Percentiles rank a stretch among this genome's conserved stretches.
These are phyloP conservation scores for Dioctria linearis DNA, from an alignment of 2,888 invertebrate species.

Conservation along the genomic window DNA sequence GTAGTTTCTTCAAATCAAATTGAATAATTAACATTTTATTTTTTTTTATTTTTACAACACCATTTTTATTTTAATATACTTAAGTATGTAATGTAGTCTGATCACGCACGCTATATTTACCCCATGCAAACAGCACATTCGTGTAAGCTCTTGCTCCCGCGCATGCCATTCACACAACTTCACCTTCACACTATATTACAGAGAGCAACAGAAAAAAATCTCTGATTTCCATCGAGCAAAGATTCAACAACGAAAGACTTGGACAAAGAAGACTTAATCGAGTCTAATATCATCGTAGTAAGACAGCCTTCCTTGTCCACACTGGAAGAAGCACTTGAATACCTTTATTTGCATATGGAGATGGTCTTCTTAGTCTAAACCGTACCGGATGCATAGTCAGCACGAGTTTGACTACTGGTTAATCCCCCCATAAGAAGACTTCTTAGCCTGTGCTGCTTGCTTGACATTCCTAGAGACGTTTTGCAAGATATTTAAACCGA, in stretches of 20 bases:
- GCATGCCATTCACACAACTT: neutral
- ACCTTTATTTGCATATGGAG: constrained; percentile 31
- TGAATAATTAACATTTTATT: no score
- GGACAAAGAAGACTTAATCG: constrained; percentile 8
- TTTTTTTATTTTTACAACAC: no score
- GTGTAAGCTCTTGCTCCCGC: no score
- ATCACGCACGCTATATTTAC: no score
- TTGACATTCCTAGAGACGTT: neutral
- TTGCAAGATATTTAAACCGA: constrained; percentile 19
- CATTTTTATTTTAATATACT: no score
- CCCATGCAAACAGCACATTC: no score
- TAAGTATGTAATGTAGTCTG: no score
- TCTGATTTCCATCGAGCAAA: neutral
- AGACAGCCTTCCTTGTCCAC: neutral
- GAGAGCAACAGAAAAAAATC: neutral
- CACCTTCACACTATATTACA: constrained; percentile 10
- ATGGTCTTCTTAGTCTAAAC: constrained; percentile 10
- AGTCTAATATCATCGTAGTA: neutral
- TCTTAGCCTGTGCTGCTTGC: neutral
- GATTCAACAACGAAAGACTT: constrained; percentile 2
- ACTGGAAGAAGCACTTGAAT: constrained; percentile 2
- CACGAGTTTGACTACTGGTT: constrained; percentile 36
- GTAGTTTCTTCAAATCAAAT: no score
- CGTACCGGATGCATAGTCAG: constrained; percentile 29
- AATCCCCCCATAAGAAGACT: constrained; percentile 22